Conservation (phyloP, 1,140 invertebrate genomes). For the Lasioglossum albipes region DNA sequence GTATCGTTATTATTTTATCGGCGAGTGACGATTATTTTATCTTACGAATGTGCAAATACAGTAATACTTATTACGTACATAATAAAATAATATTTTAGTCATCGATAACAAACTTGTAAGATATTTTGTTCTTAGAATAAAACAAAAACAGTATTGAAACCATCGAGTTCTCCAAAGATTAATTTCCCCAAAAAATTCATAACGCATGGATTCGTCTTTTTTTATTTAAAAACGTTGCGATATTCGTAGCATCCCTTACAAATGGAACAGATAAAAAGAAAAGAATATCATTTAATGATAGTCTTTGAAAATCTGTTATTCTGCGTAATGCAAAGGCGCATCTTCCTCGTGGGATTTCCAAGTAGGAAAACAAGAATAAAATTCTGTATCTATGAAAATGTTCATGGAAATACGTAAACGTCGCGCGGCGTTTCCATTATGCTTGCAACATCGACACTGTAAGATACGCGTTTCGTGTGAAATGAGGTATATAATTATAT, state of each 20-base stretch:
- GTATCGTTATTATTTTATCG: background rate
- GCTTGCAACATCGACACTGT: conserved; percentile 55
- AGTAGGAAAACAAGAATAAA: background rate
- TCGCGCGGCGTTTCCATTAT: conserved; percentile 44
- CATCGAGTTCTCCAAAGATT: background rate
- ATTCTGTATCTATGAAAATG: background rate
- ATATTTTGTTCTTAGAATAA: background rate
- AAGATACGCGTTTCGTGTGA: conserved; percentile 45
- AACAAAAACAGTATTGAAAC: background rate
- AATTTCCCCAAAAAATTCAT: background rate
- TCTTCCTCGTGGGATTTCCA: background rate
- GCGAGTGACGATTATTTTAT: background rate
- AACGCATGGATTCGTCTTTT: background rate
- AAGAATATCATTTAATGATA: background rate
- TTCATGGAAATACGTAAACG: background rate
- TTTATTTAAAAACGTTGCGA: background rate
- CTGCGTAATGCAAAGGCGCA: background rate
- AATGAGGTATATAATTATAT: conserved; percentile 74
- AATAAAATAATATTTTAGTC: background rate
- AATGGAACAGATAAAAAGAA: background rate
- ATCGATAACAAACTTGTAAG: background rate
- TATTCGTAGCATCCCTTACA: background rate
- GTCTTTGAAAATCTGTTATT: background rate
- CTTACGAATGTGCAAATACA: background rate
- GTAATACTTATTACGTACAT: background rate